Percentiles rank a stretch among this genome's conserved stretches.
Evolutionary conservation across 2,888 invertebrate genomes (phyloP).

Genomic region (Harpalus rubripes): DNA sequence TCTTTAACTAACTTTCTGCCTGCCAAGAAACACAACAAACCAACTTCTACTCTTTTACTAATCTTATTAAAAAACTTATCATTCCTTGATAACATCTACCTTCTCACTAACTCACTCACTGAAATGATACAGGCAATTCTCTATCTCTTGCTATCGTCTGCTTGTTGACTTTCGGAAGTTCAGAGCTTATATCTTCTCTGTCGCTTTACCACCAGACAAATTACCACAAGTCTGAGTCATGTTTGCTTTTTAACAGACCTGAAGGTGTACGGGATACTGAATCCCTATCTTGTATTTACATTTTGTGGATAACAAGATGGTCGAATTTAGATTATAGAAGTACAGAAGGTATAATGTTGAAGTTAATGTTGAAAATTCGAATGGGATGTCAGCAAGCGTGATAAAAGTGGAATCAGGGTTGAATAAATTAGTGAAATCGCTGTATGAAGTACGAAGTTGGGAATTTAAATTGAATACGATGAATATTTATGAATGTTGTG

Average conservation of each 20-base stretch:
- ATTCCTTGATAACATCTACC: too few relatives aligned
- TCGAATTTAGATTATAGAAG: not conserved
- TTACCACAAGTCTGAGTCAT: conserved; percentile 6
- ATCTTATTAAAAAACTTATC: too few relatives aligned
- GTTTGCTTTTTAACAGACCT: conserved; percentile 31
- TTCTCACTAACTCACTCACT: too few relatives aligned
- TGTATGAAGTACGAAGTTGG: not conserved
- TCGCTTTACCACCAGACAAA: conserved; percentile 1
- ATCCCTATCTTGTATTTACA: conserved; percentile 23
- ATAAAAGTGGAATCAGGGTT: not conserved
- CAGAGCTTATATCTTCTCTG: not conserved
- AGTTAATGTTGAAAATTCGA: too few relatives aligned
- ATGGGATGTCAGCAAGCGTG: not conserved
- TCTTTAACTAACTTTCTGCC: too few relatives aligned
- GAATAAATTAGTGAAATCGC: conserved; percentile 7
- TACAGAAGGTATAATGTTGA: not conserved
- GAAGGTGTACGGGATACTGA: not conserved
- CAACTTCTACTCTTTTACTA: too few relatives aligned
- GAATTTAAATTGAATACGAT: not conserved
- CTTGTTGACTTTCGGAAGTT: too few relatives aligned
- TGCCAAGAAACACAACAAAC: too few relatives aligned
- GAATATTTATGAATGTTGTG: conserved; percentile 3
- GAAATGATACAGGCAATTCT: too few relatives aligned
- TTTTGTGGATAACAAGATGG: not conserved
- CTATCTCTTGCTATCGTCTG: too few relatives aligned